Percentiles rank a stretch among this genome's conserved stretches.
Conservation (phyloP, 2,888 invertebrate species). For the Oligia latruncula region DNA sequence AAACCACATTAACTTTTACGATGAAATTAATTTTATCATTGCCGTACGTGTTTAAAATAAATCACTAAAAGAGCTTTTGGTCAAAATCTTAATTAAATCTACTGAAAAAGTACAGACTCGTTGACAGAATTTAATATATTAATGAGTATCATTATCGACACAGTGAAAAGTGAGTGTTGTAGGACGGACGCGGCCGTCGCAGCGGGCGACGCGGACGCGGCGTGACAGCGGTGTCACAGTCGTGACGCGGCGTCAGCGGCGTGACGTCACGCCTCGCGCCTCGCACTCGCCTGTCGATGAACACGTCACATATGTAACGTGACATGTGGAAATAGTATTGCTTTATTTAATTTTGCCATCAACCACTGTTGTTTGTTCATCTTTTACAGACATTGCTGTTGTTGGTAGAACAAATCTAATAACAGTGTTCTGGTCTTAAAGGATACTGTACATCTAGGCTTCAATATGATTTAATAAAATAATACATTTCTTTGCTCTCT, state of each 20-base stretch:
- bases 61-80: background rate
- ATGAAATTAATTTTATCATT: background rate
- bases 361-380: slow-evolving; percentile 68
- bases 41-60: slow-evolving; percentile 4
- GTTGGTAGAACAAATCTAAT: slow-evolving; percentile 18
- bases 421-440: background rate
- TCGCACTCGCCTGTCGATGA: slow-evolving; percentile 74
- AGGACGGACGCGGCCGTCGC: slow-evolving; percentile 23
- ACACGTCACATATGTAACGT: slow-evolving; percentile 78
- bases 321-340: slow-evolving; percentile 85
- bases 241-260: slow-evolving; percentile 42
- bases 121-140: slow-evolving; percentile 5
- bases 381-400: slow-evolving; percentile 30
- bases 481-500: background rate
- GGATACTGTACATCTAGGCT: background rate
- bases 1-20: slow-evolving; percentile 2
- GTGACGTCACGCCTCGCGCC: slow-evolving; percentile 61
- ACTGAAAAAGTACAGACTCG: slow-evolving; percentile 2
- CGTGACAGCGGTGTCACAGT: slow-evolving; percentile 57
- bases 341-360: slow-evolving; percentile 82
- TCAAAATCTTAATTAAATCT: slow-evolving; percentile 8
- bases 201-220: slow-evolving; percentile 40
- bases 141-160: slow-evolving; percentile 24
- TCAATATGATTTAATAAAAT: background rate
- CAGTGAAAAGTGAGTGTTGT: slow-evolving; percentile 30